phyloP scores from a whole-genome alignment of 2,113 vertebrate genomes.

The Dendropsophus ebraccatus region DNA sequence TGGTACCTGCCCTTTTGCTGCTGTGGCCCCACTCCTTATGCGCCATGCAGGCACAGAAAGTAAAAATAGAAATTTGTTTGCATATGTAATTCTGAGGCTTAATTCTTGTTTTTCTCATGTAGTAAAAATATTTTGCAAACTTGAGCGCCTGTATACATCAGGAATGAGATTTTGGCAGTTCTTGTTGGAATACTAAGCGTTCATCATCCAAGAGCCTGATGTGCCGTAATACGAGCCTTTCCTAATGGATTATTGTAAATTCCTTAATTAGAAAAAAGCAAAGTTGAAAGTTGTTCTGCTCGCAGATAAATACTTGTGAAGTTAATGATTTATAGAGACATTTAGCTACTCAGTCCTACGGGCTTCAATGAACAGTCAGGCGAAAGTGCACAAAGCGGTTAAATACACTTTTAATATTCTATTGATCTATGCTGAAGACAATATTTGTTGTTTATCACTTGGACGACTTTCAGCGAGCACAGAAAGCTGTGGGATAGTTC shows the following conservation, averaged over 20 bases:
- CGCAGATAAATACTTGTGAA: not conserved
- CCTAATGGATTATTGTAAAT: not conserved
- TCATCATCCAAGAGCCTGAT: not conserved
- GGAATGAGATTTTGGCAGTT: not conserved
- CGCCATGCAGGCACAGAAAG: no score
- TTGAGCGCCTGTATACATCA: not conserved
- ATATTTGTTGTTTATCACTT: not conserved
- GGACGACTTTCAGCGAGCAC: not conserved
- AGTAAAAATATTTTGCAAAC: not conserved
- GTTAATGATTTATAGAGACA: not conserved
- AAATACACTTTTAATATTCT: not conserved
- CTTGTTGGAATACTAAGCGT: not conserved
- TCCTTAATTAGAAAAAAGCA: not conserved
- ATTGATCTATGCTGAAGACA: constrained; percentile 7
- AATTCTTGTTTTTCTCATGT: not conserved
- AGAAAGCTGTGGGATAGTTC: not conserved
- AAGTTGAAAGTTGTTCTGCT: not conserved
- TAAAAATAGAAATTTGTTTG: not conserved
- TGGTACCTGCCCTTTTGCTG: no score
- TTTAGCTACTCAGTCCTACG: not conserved
- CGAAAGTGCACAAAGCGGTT: not conserved
- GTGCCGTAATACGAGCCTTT: not conserved
- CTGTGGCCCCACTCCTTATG: no score
- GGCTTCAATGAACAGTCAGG: not conserved
- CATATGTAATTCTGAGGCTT: not conserved